These are phyloP conservation scores for Helicorthomorpha holstii DNA, from an alignment of 1,140 invertebrate species.

Conservation along the genomic window DNA sequence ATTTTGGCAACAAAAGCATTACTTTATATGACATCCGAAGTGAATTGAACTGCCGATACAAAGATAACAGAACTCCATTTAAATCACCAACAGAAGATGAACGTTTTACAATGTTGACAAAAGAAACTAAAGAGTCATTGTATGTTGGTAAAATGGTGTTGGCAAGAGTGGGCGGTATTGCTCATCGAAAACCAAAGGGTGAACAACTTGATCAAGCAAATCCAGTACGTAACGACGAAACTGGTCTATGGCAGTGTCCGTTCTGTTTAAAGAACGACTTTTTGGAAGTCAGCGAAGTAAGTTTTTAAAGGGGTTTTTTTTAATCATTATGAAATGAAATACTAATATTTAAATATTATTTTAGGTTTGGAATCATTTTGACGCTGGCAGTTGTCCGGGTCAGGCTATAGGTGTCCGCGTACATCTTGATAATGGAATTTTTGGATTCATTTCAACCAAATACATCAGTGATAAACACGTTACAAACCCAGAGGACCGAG, in stretches of 20 bases:
- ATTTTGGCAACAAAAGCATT: conserved; percentile 92
- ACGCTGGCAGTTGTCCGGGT: conserved; percentile 84
- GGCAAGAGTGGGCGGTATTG: conserved; percentile 28
- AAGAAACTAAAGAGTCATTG: conserved; percentile 89
- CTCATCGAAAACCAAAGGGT: conserved; percentile 70
- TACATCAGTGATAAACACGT: conserved; percentile 90
- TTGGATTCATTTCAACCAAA: conserved; percentile 87
- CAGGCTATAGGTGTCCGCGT: conserved; percentile 81
- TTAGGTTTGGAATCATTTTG: conserved; percentile 91
- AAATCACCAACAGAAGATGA: conserved; percentile 63
- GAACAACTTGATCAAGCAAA: conserved; percentile 90
- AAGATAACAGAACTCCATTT: conserved; percentile 73
- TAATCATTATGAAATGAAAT: neutral
- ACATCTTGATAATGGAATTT: conserved; percentile 81
- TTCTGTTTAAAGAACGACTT: conserved; percentile 94
- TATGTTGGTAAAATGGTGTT: conserved; percentile 55
- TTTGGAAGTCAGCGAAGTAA: conserved; percentile 74
- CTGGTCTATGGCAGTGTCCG: conserved; percentile 89
- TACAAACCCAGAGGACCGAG: conserved; percentile 78
- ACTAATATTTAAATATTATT: neutral
- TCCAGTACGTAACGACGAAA: conserved; percentile 83
- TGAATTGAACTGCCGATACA: conserved; percentile 88
- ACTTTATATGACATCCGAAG: conserved; percentile 94
- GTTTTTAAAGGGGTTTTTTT: neutral
- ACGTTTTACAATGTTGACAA: conserved; percentile 86